Evolutionary conservation across 2,113 vertebrate genomes (phyloP).

Genomic region (Spea multiplicata): DNA sequence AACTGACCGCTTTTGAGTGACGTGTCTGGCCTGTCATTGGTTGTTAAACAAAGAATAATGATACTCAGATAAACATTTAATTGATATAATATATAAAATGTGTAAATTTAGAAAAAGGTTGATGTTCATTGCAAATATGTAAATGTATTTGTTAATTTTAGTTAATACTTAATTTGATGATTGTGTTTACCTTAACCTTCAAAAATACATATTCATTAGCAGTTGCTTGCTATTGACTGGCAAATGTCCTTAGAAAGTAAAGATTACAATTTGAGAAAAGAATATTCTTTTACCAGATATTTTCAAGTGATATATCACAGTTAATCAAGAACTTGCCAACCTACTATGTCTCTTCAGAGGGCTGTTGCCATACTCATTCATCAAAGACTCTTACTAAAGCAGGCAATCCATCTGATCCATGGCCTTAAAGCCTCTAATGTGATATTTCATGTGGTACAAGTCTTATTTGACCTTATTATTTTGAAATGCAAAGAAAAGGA

Average conservation of each 20-base stretch:
- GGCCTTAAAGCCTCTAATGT: constrained; percentile 45
- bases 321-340: constrained; percentile 54
- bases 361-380: constrained; percentile 54
- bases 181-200: neutral
- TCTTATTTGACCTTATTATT: constrained; percentile 49
- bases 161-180: no score
- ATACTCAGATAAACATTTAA: no score
- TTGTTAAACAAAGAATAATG: no score
- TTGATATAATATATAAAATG: no score
- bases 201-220: neutral
- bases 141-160: no score
- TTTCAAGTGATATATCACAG: constrained; percentile 50
- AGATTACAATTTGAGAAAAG: neutral
- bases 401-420: constrained; percentile 53
- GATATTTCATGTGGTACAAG: constrained; percentile 52
- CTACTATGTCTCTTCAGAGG: constrained; percentile 53
- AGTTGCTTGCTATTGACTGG: neutral
- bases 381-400: constrained; percentile 49
- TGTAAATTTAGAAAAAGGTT: no score
- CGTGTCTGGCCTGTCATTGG: no score
- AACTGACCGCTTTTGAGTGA: no score
- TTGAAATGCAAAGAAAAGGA: constrained; percentile 55
- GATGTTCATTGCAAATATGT: no score
- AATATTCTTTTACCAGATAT: constrained; percentile 41
- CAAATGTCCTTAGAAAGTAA: neutral